Percentiles rank a stretch among this genome's conserved stretches.
Evolutionary conservation across 2,113 vertebrate genomes (phyloP).

Genomic region (Oncorhynchus tshawytscha): DNA sequence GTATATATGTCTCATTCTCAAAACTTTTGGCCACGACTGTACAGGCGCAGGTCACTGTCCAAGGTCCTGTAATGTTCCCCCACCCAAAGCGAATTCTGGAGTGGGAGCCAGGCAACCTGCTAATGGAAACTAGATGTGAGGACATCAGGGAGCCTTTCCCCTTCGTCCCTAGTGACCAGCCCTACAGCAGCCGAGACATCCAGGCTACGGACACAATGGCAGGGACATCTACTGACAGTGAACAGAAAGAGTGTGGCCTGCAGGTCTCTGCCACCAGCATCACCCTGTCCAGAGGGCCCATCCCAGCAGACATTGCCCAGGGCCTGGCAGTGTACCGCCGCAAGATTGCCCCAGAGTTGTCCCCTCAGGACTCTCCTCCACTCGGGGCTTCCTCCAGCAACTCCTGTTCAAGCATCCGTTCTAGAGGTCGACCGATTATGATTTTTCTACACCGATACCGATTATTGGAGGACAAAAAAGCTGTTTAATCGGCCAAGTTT

Average conservation of each 20-base stretch:
- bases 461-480: too few species aligned
- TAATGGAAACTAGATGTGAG: background rate
- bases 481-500: too few species aligned
- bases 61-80: background rate
- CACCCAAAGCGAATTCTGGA: background rate
- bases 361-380: background rate
- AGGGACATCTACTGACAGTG: background rate
- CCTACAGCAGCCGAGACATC: background rate
- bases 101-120: background rate
- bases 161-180: too few species aligned
- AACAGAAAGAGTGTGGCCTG: background rate
- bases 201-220: background rate
- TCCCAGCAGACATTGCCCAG: background rate
- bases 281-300: slow-evolving; percentile 3
- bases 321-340: background rate
- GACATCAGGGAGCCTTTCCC: background rate
- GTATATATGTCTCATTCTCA: too few species aligned
- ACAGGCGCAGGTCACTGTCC: background rate
- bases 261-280: slow-evolving; percentile 1
- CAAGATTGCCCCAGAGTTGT: background rate
- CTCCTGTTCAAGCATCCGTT: background rate
- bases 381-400: too few species aligned
- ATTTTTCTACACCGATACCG: too few species aligned
- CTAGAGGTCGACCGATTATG: too few species aligned
- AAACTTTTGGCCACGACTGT: too few species aligned